Evolutionary conservation across 2,888 invertebrate genomes (phyloP), one percentile per base, ranked within the genome.

Genomic region (Polymixis flavicincta): DNA sequence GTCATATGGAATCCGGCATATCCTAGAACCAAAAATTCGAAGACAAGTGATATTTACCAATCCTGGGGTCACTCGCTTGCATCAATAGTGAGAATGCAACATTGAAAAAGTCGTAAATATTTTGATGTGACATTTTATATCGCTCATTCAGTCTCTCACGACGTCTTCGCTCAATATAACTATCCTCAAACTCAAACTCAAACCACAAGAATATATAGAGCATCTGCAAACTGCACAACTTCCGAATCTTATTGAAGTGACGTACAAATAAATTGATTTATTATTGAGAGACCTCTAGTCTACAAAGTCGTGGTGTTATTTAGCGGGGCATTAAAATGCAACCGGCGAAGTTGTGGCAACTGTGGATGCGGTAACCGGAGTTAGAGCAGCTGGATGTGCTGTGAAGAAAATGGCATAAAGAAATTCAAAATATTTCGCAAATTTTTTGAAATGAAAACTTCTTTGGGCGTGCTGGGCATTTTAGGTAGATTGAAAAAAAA

Each of bases 261-360:
- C n/a, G 45, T 9, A 37, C 42, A 82, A 57, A 75, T 82, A 76
- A 87, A 83, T 77, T 80, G 80, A 78, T 86, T 73, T 85, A 83
- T 78, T 61, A 67, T 59, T 63, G 59, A 69, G 64, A 72, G 66
- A 65, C 65, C 57, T 14, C 42, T 22, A 67, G 65, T 54, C 70
- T 78, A 77, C 69, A 75, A 84, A 86, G 76, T 85, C 83, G 45
- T 48, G 64, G 74, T 74, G 76, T 84, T 88, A 87, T 88, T 86
- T 85, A 84, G 75, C 67, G 45, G 45, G 55, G 64, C 79, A 87
- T 88, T 87, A 85, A 85, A 88, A 88, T 85, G 76, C 85, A 87
- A 65, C 71, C 63, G 67, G 42, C 63, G 65, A 64, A 82, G 74
- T 78, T 85, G 68, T 45, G 81, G 83, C 61, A 59, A 71, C 74